phyloP scores from a whole-genome alignment of 2,113 vertebrate species.

The Amblyopsis rosae region DNA sequence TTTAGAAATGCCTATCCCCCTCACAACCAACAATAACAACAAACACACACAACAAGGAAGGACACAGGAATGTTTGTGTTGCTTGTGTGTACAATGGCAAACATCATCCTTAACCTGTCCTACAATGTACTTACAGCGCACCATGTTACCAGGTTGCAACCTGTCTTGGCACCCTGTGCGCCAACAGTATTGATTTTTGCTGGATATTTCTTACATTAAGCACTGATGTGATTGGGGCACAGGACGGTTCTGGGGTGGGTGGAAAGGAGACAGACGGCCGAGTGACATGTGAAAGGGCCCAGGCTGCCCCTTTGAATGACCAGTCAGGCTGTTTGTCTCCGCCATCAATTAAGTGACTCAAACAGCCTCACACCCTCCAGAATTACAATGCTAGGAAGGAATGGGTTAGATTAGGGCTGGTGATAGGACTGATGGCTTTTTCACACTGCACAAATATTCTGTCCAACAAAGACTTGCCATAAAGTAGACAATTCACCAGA shows the following conservation, averaged over 20 bases:
- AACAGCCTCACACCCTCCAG: slow-evolving; percentile 61
- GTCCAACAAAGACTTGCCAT: slow-evolving; percentile 57
- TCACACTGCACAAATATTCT: slow-evolving; percentile 70
- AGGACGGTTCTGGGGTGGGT: slow-evolving; percentile 21
- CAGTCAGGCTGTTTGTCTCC: slow-evolving; percentile 65
- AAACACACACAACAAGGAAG: slow-evolving; percentile 57
- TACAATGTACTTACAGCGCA: slow-evolving; percentile 27
- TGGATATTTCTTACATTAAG: slow-evolving; percentile 23
- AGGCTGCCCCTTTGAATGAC: slow-evolving; percentile 39
- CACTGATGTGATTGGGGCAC: slow-evolving; percentile 38
- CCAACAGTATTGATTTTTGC: slow-evolving; percentile 56
- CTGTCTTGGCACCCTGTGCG: slow-evolving; percentile 40
- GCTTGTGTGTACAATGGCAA: slow-evolving; percentile 46
- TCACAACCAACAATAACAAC: slow-evolving; percentile 52
- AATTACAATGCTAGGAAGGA: slow-evolving; percentile 71
- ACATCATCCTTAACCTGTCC: slow-evolving; percentile 51
- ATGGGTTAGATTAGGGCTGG: slow-evolving; percentile 49
- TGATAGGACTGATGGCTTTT: slow-evolving; percentile 50
- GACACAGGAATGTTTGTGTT: slow-evolving; percentile 56
- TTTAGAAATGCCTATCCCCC: slow-evolving; percentile 35
- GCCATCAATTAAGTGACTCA: slow-evolving; percentile 56
- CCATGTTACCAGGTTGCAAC: slow-evolving; percentile 45
- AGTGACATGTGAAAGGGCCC: slow-evolving; percentile 63
- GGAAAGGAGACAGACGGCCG: slow-evolving; percentile 35
- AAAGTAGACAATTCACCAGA: slow-evolving; percentile 40